Evolutionary conservation across 2,888 invertebrate species (phyloP), one percentile per base, ranked within the genome.

Genomic region (Hylaea fasciaria): DNA sequence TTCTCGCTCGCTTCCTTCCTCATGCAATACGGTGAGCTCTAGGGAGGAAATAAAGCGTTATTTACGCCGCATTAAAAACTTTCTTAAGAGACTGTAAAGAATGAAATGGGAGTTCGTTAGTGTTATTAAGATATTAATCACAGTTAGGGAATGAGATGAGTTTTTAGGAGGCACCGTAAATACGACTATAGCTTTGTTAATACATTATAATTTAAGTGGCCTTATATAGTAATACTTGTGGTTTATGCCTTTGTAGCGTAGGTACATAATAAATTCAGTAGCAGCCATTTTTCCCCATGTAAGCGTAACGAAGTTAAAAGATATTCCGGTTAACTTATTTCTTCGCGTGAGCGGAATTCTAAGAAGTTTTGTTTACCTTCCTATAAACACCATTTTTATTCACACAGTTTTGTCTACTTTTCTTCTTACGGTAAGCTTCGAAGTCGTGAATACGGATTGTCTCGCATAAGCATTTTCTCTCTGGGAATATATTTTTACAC

Each of bases 21-120:
- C 98, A 99, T 99, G 76, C 98, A 97, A 86, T 99, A 99, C 0
- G 99, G 99, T 52, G 97, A 94, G 86, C 98, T 98, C 98, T 99
- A 72, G 71, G 75, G 78, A 77, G 78, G 78, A 73, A 77, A 69
- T 57, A 70, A 64, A 77, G 75, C 62, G 71, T 76, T 68, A 68
- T 74, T 74, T 71, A 71, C 68, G 13, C 43, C 16, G 44, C 37
- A 10, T 45, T 45, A 45, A 50, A 57, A 40, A 32, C 39, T 9
- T 39, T 17, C 50, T 37, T 41, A 12, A 12, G 41, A 52, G 47
- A 46, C 57, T 51, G 9, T 51, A 28, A 40, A 13, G n/a, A 28
- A 28, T 2, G 13, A 22, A 40, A 43, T 32, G 7, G 10, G 14
- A 43, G 41, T 32, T 16, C 32, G 41, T 22, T 51, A 22, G 29